phyloP scores from a whole-genome alignment of 2,113 vertebrate genomes.

The Syrrhaptes paradoxus region DNA sequence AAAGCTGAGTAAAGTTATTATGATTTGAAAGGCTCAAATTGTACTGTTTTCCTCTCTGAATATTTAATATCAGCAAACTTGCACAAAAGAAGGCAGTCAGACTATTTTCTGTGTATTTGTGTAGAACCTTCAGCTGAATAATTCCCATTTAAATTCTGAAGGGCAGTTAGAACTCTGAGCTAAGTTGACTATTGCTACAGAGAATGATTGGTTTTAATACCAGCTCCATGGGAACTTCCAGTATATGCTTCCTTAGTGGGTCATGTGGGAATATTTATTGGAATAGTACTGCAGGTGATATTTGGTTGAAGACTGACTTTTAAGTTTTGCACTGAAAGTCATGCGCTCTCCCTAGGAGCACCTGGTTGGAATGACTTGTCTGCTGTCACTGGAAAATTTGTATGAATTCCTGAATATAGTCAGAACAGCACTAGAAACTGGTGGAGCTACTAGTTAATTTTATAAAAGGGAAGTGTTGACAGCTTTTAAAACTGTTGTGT shows the following conservation, averaged over 20 bases:
- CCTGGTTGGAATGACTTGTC: not conserved
- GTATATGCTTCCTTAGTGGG: not conserved
- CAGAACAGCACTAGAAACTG: not conserved
- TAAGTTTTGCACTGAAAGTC: not conserved
- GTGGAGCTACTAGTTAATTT: not conserved
- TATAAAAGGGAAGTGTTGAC: not conserved
- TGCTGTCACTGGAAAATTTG: not conserved
- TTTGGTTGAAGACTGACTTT: not conserved
- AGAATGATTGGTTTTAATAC: not conserved
- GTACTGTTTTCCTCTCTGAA: not conserved
- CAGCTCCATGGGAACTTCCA: not conserved
- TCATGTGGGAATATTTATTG: not conserved
- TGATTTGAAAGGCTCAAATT: not conserved
- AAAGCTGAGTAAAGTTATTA: not conserved
- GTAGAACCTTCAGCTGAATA: not conserved
- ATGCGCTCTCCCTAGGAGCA: not conserved
- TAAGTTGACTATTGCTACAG: not conserved
- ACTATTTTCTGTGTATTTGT: not conserved
- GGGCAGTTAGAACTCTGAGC: not conserved
- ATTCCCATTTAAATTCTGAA: not conserved
- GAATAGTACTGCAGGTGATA: not conserved
- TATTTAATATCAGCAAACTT: not conserved
- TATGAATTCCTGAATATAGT: not conserved
- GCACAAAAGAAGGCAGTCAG: not conserved
- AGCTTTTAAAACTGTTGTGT: not conserved